Evolutionary conservation across 2,797 vertebrate species (phyloP).

Genomic region (Petrocephalus schoutedeni): DNA sequence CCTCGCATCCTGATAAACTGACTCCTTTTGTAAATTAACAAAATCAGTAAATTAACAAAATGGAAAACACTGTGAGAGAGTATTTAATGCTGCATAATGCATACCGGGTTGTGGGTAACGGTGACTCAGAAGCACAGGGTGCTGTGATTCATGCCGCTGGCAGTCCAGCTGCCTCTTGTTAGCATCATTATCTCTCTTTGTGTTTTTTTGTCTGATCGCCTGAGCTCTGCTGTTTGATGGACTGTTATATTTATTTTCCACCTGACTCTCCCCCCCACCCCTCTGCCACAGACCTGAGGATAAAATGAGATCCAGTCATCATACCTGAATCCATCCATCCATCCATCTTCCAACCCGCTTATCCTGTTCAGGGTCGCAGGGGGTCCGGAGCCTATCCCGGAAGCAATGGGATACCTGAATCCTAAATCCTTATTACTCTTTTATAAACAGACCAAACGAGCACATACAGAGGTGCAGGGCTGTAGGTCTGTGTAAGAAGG

Average conservation of each 20-base stretch:
- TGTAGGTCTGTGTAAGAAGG: not conserved
- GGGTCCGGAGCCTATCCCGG: too few species aligned
- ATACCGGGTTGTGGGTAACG: not conserved
- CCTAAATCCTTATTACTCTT: slow-evolving; percentile 25
- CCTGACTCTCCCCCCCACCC: not conserved
- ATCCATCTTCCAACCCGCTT: too few species aligned
- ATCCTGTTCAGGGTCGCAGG: too few species aligned
- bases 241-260: slow-evolving; percentile 18
- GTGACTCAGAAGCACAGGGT: not conserved
- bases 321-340: not conserved
- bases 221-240: slow-evolving; percentile 26
- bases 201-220: slow-evolving; percentile 32
- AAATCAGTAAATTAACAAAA: not conserved
- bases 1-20: slow-evolving; percentile 44
- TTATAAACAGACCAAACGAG: not conserved
- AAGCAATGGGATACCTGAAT: too few species aligned
- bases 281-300: not conserved
- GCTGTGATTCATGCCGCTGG: not conserved
- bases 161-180: slow-evolving; percentile 33
- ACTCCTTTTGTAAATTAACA: slow-evolving; percentile 40
- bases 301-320: slow-evolving; percentile 12
- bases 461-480: not conserved
- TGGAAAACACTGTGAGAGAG: slow-evolving; percentile 4
- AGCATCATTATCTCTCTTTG: slow-evolving; percentile 17
- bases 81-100: not conserved